These are phyloP conservation scores for Saccopteryx leptura DNA, from an alignment of 2,113 vertebrate genomes.

Conservation along the genomic window DNA sequence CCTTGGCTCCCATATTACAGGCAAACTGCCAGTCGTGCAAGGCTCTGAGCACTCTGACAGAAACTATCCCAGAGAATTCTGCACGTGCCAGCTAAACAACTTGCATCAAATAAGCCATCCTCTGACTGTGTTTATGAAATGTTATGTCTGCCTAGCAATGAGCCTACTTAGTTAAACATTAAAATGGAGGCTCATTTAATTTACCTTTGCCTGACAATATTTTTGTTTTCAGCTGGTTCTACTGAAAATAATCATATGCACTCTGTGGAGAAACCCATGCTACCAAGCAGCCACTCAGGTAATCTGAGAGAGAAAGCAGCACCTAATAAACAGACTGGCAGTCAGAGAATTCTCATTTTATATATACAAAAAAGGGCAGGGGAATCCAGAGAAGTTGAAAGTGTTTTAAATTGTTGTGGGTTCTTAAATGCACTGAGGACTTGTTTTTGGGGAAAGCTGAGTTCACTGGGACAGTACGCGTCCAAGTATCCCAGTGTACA, in stretches of 20 bases:
- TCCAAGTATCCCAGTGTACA: not conserved
- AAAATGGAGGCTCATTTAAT: constrained; percentile 29
- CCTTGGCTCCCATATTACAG: constrained; percentile 18
- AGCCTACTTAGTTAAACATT: constrained; percentile 58
- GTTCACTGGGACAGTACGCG: not conserved
- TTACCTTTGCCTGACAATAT: not conserved
- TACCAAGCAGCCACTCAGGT: not conserved
- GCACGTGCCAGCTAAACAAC: constrained; percentile 59
- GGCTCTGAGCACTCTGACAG: constrained; percentile 52
- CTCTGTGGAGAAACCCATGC: not conserved
- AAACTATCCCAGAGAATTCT: constrained; percentile 56
- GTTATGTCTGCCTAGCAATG: constrained; percentile 64
- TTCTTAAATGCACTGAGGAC: not conserved
- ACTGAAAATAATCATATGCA: not conserved
- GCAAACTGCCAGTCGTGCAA: constrained; percentile 38
- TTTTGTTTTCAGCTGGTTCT: constrained; percentile 51
- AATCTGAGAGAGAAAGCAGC: not conserved
- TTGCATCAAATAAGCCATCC: constrained; percentile 61
- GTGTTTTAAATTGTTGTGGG: not conserved
- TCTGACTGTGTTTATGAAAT: constrained; percentile 64
- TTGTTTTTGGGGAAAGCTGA: not conserved
- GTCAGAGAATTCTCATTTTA: not conserved
- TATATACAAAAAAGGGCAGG: not conserved
- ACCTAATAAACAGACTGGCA: not conserved
- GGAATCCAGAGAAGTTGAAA: not conserved